Base-by-base conservation (phyloP, 23 tunicate species). In the Aplidium turbinatum region DNA sequence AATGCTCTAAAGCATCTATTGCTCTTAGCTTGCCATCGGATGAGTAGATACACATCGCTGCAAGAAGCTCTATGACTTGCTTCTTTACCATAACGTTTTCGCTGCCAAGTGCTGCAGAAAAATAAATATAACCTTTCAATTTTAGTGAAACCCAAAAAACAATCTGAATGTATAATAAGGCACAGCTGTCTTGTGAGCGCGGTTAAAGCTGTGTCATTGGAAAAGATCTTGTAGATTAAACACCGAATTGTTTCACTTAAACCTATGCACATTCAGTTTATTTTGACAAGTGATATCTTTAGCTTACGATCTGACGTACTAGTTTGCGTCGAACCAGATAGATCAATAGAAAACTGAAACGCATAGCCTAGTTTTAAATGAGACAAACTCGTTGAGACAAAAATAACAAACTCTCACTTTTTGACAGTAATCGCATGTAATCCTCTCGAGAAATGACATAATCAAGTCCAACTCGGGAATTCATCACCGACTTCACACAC, bases 401-500 rank as follows among this genome's bases (percentile, higher is more conserved):
- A 42, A 9, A 42, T 42, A 42, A 42, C 11, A 9, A 68, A 23
- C 11, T 6, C 72, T 62, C 47, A 85, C 91, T 64, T 39, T 80
- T 51, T 19, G 97, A 81, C 0, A 91, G 64, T 78, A 76, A 72
- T 51, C 97, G 45, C 0, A 92, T 91, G 78, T 91, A 91, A 26
- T 88, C 96, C 28, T 84, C 92, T 39, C 89, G 63, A 22, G 87
- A 58, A 16, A 82, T 79, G 35, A 95, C 86, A 78, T 71, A 83
- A 22, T 95, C 96, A 70, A 95, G 47, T 18, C 99, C 99, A 38
- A 75, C 70, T 0, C 63, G 70, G 2, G 99, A 95, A 57, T 95
- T 95, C 96, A 95, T 89, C 47, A 89, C 96, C 13, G 87, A 82
- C 68, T 89, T 83, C 55, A 93, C 93, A 46, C 98, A 93, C 34